These are phyloP conservation scores for Oceanodroma leucorhoa DNA, from an alignment of 2,797 vertebrate species.

Conservation along the genomic window DNA sequence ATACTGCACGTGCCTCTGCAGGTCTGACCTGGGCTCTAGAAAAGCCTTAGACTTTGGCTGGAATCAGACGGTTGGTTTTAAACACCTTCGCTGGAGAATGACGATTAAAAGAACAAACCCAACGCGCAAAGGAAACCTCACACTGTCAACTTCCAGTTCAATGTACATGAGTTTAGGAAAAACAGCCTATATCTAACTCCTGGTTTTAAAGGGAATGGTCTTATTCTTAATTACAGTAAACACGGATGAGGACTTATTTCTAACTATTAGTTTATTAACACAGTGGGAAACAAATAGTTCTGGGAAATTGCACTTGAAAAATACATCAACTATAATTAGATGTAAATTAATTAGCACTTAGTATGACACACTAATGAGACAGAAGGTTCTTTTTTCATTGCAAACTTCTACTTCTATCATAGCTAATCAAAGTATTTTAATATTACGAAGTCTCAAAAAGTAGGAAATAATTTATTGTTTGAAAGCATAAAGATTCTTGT, in stretches of 20 bases:
- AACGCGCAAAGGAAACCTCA: neutral
- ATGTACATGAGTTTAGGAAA: slow-evolving; percentile 42
- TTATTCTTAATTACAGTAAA: slow-evolving; percentile 65
- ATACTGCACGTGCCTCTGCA: neutral
- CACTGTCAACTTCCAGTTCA: slow-evolving; percentile 22
- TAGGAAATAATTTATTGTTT: slow-evolving; percentile 76
- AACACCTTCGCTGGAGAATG: slow-evolving; percentile 19
- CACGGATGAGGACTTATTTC: slow-evolving; percentile 61
- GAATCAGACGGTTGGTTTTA: slow-evolving; percentile 4
- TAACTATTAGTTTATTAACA: slow-evolving; percentile 72
- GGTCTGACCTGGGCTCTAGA: neutral
- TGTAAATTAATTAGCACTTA: slow-evolving; percentile 64
- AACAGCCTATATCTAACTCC: slow-evolving; percentile 47
- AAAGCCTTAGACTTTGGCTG: neutral
- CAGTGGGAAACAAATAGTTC: slow-evolving; percentile 69
- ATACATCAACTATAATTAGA: slow-evolving; percentile 71
- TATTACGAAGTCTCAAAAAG: slow-evolving; percentile 72
- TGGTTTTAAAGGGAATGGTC: slow-evolving; percentile 37
- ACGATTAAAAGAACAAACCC: slow-evolving; percentile 14
- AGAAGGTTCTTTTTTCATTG: slow-evolving; percentile 56
- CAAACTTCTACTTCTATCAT: slow-evolving; percentile 69
- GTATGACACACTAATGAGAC: slow-evolving; percentile 64
- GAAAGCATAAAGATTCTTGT: slow-evolving; percentile 75
- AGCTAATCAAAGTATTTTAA: slow-evolving; percentile 65
- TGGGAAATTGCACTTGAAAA: slow-evolving; percentile 72